Base-by-base conservation (phyloP, 2,797 vertebrate species). In the Lophotriccus pileatus region DNA sequence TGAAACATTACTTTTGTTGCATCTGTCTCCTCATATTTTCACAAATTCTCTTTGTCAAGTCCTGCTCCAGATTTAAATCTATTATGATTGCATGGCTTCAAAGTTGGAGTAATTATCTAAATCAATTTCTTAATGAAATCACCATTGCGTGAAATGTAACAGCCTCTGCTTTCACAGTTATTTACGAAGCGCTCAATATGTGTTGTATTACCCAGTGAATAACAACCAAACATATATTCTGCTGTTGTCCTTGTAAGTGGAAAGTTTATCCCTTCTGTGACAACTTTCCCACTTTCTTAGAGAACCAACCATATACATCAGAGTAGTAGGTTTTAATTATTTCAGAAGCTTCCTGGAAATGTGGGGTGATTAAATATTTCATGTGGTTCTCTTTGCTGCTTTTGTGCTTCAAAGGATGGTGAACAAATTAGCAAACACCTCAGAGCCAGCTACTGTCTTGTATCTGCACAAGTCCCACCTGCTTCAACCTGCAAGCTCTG, bases 401-500 rank as follows among this genome's bases (percentile, higher is more conserved):
- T 90, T 90, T 72, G 52, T 84, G 37, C 60, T 90, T 87, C 89
- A 90, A 82, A 92, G 68, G 55, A 43, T 77, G 56, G 64, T 53
- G 84, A 93, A 83, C 52, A 84, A 92, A 92, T 93, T 46, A 95
- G 30, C 50, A 64, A 77, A 93, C 95, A 74, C 44, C 75, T 89
- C 77, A 84, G 49, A 82, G 52, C 34, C 60, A 84, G 92, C 84
- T 90, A 77, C 92, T 77, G 56, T 86, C 84, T 60, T 46, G 4
- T 90, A 69, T 56, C 67, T 87, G 50, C 20, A n/a, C 49, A 74
- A 53, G 64, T 89, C 37, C 75, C 72, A 58, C 56, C 66, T 77
- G 68, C 64, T 80, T 85, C 41, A 39, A 8, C 32, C 56, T 91
- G 34, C 73, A 74, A 60, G 15, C 12, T 83, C 10, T 3, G 3